Conservation (phyloP, 2,113 vertebrate species). For the Rhodinocichla rosea region DNA sequence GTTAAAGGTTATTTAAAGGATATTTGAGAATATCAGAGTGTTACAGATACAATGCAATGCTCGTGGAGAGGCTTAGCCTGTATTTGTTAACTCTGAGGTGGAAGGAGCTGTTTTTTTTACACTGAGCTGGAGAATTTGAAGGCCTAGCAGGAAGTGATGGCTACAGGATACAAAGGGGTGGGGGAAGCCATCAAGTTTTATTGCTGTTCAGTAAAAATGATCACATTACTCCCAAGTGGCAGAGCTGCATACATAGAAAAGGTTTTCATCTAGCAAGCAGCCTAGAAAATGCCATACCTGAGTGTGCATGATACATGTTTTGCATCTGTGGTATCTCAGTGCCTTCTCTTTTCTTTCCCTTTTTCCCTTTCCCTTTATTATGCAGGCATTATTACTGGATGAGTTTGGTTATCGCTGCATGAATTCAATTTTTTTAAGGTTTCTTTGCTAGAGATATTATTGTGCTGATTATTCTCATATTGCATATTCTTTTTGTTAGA, state of each 20-base stretch:
- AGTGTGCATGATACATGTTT: neutral
- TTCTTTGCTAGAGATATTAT: neutral
- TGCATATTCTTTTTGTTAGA: neutral
- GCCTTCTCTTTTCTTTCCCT: neutral
- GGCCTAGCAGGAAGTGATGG: conserved; percentile 48
- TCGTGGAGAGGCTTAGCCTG: neutral
- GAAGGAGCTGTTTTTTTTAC: conserved; percentile 16
- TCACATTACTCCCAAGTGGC: neutral
- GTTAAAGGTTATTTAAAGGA: neutral
- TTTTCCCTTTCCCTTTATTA: neutral
- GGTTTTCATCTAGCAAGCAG: neutral
- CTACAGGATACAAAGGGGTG: conserved; percentile 36
- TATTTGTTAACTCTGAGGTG: neutral
- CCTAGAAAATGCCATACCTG: neutral
- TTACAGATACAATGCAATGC: neutral
- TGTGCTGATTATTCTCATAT: neutral
- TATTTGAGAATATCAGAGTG: neutral
- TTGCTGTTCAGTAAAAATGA: conserved; percentile 7
- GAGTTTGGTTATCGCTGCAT: neutral
- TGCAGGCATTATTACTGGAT: conserved; percentile 1
- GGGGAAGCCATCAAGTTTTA: conserved; percentile 41
- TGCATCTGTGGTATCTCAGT: neutral
- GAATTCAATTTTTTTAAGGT: neutral
- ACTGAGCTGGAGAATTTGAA: conserved; percentile 38
- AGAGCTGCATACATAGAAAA: neutral